These are phyloP conservation scores for Pachliopta kotzebuea DNA, from an alignment of 2,888 invertebrate genomes.

Conservation along the genomic window DNA sequence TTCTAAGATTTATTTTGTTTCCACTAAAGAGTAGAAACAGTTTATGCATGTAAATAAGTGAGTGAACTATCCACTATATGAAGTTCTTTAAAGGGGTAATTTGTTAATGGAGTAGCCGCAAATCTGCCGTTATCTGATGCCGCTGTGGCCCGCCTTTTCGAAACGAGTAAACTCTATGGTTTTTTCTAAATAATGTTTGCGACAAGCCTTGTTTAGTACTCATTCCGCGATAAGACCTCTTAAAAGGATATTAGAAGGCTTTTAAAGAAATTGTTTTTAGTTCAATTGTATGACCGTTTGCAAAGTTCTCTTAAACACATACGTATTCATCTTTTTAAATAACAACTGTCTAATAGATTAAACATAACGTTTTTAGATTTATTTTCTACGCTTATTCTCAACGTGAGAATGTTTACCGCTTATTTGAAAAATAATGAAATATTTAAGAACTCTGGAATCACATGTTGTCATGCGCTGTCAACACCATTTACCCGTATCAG, in stretches of 20 bases:
- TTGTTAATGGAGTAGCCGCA: constrained; percentile 73
- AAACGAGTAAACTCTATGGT: constrained; percentile 69
- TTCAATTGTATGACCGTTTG: not conserved
- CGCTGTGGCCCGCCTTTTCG: constrained; percentile 66
- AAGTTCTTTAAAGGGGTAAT: constrained; percentile 62
- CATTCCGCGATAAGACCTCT: constrained; percentile 70
- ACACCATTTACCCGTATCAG: constrained; percentile 39
- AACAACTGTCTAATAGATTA: too few species aligned
- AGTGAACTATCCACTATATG: constrained; percentile 31
- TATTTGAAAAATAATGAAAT: constrained; percentile 14
- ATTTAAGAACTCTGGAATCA: constrained; percentile 33
- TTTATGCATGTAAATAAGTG: constrained; percentile 22
- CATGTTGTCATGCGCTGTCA: constrained; percentile 52
- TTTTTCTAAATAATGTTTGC: constrained; percentile 73
- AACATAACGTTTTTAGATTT: not conserved
- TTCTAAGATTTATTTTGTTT: too few species aligned
- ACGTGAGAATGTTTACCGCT: constrained; percentile 27
- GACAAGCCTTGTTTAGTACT: constrained; percentile 67
- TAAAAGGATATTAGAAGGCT: constrained; percentile 70
- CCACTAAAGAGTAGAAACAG: not conserved
- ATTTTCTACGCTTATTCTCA: constrained; percentile 4
- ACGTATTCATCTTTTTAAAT: too few species aligned
- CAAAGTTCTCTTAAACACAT: not conserved
- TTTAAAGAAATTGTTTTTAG: constrained; percentile 68
- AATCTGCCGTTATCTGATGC: constrained; percentile 74